Evolutionary conservation across 2,888 invertebrate genomes (phyloP).

Genomic region (Leptinotarsa haldemani): DNA sequence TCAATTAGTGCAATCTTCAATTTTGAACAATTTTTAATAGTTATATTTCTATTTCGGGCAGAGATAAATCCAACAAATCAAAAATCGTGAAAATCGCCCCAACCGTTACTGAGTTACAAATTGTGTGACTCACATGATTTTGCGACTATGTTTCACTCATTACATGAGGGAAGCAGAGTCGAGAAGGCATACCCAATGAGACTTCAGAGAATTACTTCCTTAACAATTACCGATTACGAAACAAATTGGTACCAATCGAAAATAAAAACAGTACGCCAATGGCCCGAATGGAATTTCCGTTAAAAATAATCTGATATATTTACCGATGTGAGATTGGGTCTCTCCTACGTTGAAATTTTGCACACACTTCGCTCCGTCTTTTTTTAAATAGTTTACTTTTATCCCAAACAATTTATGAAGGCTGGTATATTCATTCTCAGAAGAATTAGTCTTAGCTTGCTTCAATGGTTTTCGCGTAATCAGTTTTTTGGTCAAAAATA

Average conservation of each 20-base stretch:
- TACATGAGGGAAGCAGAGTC: no score
- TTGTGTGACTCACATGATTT: no score
- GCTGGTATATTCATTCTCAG: conserved; percentile 18
- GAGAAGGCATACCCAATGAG: background rate
- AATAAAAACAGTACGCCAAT: conserved; percentile 19
- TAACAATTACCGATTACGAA: background rate
- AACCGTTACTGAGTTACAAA: no score
- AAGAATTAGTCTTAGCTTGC: conserved; percentile 11
- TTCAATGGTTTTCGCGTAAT: background rate
- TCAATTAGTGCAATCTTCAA: no score
- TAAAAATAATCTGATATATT: conserved; percentile 36
- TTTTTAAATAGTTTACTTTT: conserved; percentile 30
- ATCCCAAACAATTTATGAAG: conserved; percentile 22
- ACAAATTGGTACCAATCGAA: background rate
- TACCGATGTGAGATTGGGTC: conserved; percentile 18
- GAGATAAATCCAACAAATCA: no score
- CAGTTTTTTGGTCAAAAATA: no score
- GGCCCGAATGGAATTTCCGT: conserved; percentile 31
- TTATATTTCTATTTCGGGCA: no score
- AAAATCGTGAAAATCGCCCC: no score
- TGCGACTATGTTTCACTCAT: no score
- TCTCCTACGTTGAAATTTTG: conserved; percentile 33
- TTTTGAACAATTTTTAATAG: no score
- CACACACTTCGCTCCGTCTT: conserved; percentile 20
- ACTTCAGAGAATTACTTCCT: background rate